Evolutionary conservation across 2,888 invertebrate species (phyloP).

Genomic region (Eubasilissa splendida): DNA sequence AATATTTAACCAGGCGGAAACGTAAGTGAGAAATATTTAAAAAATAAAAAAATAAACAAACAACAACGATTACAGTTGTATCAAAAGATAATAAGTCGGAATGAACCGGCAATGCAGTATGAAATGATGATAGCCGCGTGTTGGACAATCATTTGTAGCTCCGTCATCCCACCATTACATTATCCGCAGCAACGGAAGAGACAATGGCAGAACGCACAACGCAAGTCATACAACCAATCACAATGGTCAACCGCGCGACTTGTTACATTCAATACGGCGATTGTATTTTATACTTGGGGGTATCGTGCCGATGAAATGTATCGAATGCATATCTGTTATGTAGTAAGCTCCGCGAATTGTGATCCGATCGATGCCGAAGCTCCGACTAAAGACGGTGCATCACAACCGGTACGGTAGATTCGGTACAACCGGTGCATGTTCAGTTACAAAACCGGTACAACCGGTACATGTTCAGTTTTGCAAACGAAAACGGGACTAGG

Average conservation of each 20-base stretch:
- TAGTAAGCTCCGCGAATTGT: too few species aligned
- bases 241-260: not conserved
- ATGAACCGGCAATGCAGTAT: constrained; percentile 16
- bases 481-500: too few species aligned
- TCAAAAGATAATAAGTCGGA: constrained; percentile 3
- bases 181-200: constrained; percentile 42
- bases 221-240: constrained; percentile 52
- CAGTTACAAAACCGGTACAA: too few species aligned
- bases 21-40: not conserved
- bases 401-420: too few species aligned
- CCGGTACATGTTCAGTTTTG: too few species aligned
- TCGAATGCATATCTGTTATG: too few species aligned
- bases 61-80: constrained; percentile 5
- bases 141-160: constrained; percentile 43
- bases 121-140: constrained; percentile 27
- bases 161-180: constrained; percentile 53
- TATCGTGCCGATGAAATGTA: too few species aligned
- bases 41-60: not conserved
- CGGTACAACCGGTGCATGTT: too few species aligned
- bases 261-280: constrained; percentile 4
- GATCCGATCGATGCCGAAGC: too few species aligned
- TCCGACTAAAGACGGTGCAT: too few species aligned
- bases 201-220: constrained; percentile 53
- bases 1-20: too few species aligned
- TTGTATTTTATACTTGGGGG: too few species aligned